These are phyloP conservation scores for Acleris emargana DNA, from an alignment of 2,888 invertebrate species.

Conservation along the genomic window DNA sequence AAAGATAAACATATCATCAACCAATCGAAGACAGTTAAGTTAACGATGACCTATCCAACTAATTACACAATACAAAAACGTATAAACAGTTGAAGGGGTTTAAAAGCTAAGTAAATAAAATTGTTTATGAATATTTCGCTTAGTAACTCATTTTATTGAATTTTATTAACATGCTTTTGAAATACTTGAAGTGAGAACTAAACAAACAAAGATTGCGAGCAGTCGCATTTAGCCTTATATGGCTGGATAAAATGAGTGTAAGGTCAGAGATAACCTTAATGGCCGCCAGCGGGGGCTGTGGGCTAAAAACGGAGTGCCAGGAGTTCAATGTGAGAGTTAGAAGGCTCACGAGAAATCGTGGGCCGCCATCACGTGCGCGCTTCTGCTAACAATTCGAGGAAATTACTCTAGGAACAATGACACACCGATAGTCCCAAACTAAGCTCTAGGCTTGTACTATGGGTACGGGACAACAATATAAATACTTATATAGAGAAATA, in stretches of 20 bases:
- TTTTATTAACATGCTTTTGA: slow-evolving; percentile 3
- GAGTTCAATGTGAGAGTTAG: slow-evolving; percentile 44
- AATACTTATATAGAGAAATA: too few species aligned
- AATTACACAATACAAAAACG: neutral
- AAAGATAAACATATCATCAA: neutral
- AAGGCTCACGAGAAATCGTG: slow-evolving; percentile 60
- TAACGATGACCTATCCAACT: neutral
- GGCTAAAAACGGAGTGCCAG: slow-evolving; percentile 39
- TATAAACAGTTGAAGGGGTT: too few species aligned
- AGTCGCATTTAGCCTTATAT: slow-evolving; percentile 20
- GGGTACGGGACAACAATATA: too few species aligned
- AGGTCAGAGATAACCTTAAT: slow-evolving; percentile 44
- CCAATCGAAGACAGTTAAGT: neutral
- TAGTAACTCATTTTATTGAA: neutral
- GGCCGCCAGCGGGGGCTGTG: slow-evolving; percentile 42
- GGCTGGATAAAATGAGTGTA: slow-evolving; percentile 37
- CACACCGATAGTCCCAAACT: too few species aligned
- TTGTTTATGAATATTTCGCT: too few species aligned
- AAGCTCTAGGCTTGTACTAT: too few species aligned
- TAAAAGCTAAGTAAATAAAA: too few species aligned
- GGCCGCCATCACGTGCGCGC: slow-evolving; percentile 45
- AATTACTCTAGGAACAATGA: too few species aligned
- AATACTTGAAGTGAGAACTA: neutral
- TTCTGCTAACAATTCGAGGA: slow-evolving; percentile 18
- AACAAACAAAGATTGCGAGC: slow-evolving; percentile 21